Percentiles rank a stretch among this genome's conserved stretches.
Evolutionary conservation across 2,113 vertebrate genomes (phyloP).

Genomic region (Forbesichthys papilliferus): DNA sequence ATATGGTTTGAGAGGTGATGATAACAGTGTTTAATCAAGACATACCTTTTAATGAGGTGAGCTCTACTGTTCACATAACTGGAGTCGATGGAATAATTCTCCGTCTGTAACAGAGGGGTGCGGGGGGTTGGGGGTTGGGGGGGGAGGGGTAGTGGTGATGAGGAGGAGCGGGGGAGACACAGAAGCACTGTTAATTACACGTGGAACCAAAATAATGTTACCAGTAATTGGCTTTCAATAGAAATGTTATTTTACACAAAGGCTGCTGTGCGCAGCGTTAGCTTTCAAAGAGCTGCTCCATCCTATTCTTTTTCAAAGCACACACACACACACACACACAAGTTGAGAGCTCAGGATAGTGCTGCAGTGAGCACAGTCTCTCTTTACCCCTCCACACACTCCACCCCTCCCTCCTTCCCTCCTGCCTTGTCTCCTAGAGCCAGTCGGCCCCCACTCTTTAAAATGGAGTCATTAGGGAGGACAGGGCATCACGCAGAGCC

Average conservation of each 20-base stretch:
- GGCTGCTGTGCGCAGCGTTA: slow-evolving; percentile 66
- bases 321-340: slow-evolving; percentile 41
- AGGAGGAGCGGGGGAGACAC: slow-evolving; percentile 61
- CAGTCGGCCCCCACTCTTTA: slow-evolving; percentile 67
- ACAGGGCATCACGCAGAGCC: slow-evolving; percentile 57
- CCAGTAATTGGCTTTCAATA: slow-evolving; percentile 78
- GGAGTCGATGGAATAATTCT: slow-evolving; percentile 98
- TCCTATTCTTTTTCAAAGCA: slow-evolving; percentile 74
- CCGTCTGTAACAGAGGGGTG: slow-evolving; percentile 84
- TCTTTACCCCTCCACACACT: slow-evolving; percentile 33
- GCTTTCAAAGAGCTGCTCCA: slow-evolving; percentile 69
- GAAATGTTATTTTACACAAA: slow-evolving; percentile 80
- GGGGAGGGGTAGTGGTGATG: slow-evolving; percentile 56
- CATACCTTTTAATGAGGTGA: slow-evolving; percentile 99
- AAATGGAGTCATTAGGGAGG: slow-evolving; percentile 76
- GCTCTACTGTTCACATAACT: slow-evolving; percentile 99
- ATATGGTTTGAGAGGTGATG: slow-evolving; percentile 62
- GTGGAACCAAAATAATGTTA: slow-evolving; percentile 76
- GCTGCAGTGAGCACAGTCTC: slow-evolving; percentile 59
- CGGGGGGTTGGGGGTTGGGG: slow-evolving; percentile 19
- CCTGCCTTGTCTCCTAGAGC: slow-evolving; percentile 38
- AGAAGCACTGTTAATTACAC: slow-evolving; percentile 78
- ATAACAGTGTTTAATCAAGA: slow-evolving; percentile 75
- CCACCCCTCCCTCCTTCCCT: slow-evolving; percentile 30
- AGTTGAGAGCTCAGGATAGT: slow-evolving; percentile 60